Evolutionary conservation across 2,888 invertebrate species (phyloP).

Genomic region (Drosophila maculinotata): DNA sequence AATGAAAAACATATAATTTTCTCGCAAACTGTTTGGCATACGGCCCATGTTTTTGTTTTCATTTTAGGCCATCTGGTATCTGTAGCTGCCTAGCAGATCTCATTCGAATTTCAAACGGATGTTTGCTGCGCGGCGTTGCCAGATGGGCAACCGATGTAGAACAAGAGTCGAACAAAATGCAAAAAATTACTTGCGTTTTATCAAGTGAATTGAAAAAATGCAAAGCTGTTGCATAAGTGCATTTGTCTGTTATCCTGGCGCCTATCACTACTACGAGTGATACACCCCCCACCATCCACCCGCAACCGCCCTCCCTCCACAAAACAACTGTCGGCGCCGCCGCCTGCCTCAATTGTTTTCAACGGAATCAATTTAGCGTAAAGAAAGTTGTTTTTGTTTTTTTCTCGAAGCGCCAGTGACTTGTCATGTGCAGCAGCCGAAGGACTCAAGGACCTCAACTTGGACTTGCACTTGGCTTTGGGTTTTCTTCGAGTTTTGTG

Average conservation of each 20-base stretch:
- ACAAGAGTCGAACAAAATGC: conserved; percentile 28
- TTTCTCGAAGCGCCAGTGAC: conserved; percentile 30
- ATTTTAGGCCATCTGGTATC: too few relatives aligned
- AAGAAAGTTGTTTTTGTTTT: conserved; percentile 46
- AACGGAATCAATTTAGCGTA: conserved; percentile 72
- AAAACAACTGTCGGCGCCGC: too few relatives aligned
- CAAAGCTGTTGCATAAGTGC: conserved; percentile 70
- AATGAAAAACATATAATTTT: too few relatives aligned
- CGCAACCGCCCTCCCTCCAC: conserved; percentile 2
- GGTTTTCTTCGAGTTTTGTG: conserved; percentile 5
- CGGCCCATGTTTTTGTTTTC: too few relatives aligned
- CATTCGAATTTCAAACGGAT: conserved; percentile 32
- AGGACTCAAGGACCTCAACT: conserved; percentile 13
- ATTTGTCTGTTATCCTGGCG: conserved; percentile 66
- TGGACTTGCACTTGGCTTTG: conserved; percentile 37
- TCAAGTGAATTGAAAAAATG: conserved; percentile 49
- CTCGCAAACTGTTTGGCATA: too few relatives aligned
- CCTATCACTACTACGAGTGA: too few relatives aligned
- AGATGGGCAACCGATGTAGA: conserved; percentile 33
- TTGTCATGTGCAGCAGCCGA: conserved; percentile 65
- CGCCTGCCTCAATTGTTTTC: conserved; percentile 56
- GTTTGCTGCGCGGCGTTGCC: too few relatives aligned
- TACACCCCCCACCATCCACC: background rate
- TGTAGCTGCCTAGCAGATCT: conserved; percentile 1
- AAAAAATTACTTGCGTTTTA: conserved; percentile 38